Evolutionary conservation across 2,888 invertebrate genomes (phyloP), one percentile per base, ranked within the genome.

Genomic region (Agonopterix heracliana): DNA sequence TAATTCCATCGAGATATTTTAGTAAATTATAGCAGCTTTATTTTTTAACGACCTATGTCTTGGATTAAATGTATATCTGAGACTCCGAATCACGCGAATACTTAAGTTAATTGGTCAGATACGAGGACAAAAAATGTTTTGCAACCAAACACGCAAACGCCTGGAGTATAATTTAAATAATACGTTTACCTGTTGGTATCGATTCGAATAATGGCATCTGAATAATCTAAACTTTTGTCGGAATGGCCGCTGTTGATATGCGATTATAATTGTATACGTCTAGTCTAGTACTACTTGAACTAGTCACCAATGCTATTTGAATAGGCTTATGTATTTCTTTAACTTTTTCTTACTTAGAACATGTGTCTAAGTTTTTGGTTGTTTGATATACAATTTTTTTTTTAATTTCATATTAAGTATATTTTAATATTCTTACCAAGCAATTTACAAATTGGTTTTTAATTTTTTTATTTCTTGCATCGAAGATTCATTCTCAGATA

Each of bases 51-150:
- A 63, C 43, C 44, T 12, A n/a, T 44, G 44, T 44, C 41, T 42
- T 48, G 34, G 41, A 49, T 50, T 52, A 51, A 61, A 61, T 56
- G 47, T 53, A 57, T 47, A 67, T 63, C 68, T 61, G 59, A 66
- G 73, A 75, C 74, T 74, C 76, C 67, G 74, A 75, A 83, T 80
- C 86, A 85, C 83, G 85, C 84, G 65, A 85, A 69, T 71, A 57
- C 61, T 68, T 64, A 70, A 71, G 68, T 67, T 78, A 83, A 83
- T 82, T 82, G 80, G 73, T 71, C 66, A 55, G 68, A 72, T 74
- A 70, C 61, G 74, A 63, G 67, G 76, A 81, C 78, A 84, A 86
- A 87, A 86, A 82, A 60, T 69, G 55, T 71, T 81, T 74, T 69
- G 76, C 74, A 78, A 71, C 70, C 71, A 64, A 68, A 73, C 85